A percentile compares a stretch with the other conserved stretches of the same genome.
These are phyloP conservation scores for Acanthurus lineatus DNA, from an alignment of 2,797 vertebrate species.

Conservation along the genomic window DNA sequence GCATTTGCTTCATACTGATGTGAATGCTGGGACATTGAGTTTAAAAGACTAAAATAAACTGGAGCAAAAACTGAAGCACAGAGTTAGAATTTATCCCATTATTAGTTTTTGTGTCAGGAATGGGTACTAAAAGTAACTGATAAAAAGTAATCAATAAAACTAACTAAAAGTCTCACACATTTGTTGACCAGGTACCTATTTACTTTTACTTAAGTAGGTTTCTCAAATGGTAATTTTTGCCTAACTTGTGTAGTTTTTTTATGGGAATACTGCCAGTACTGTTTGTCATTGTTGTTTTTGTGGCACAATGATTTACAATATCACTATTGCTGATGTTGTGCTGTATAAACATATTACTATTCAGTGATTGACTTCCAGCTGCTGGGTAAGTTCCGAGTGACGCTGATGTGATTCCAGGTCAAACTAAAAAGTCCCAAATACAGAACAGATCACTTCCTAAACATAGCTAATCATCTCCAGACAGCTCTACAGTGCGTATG, in stretches of 20 bases:
- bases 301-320: background rate
- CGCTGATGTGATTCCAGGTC: conserved; percentile 67
- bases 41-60: background rate
- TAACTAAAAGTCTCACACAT: too few species aligned
- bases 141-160: too few species aligned
- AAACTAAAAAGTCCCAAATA: conserved; percentile 60
- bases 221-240: too few species aligned
- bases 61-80: background rate
- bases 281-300: conserved; percentile 17
- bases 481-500: conserved; percentile 31
- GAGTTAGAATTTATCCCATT: background rate
- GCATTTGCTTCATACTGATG: conserved; percentile 8
- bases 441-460: conserved; percentile 74
- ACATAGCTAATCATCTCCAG: conserved; percentile 77
- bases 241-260: background rate
- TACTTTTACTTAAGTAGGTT: too few species aligned
- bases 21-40: conserved; percentile 27
- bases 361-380: conserved; percentile 42
- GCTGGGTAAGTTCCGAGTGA: conserved; percentile 30
- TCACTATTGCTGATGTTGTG: background rate
- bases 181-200: too few species aligned
- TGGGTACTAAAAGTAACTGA: too few species aligned
- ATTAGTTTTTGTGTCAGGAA: background rate
- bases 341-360: conserved; percentile 8
- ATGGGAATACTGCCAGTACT: too few species aligned